A percentile compares a stretch with the other conserved stretches of the same genome.
Conservation (phyloP, 2,888 invertebrate genomes). For the Leuctra nigra region DNA sequence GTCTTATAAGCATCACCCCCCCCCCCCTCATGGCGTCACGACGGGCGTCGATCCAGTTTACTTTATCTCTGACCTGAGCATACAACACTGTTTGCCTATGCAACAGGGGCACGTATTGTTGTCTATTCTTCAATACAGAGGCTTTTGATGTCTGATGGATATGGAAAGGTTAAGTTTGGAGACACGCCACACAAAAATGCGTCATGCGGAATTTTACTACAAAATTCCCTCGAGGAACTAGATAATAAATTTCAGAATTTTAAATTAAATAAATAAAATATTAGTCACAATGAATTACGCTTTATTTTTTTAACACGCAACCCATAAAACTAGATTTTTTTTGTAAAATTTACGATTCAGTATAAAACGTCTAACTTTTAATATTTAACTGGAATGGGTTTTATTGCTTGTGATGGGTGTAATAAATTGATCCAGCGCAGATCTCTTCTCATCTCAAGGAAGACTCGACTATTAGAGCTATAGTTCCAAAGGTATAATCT, state of each 20-base stretch:
- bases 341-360: too few relatives aligned
- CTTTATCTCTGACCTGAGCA: constrained; percentile 1
- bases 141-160: not conserved
- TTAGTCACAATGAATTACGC: too few relatives aligned
- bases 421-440: constrained; percentile 9
- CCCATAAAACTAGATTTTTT: too few relatives aligned
- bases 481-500: constrained; percentile 12
- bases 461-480: constrained; percentile 4
- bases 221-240: too few relatives aligned
- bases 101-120: constrained; percentile 6
- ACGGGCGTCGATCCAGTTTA: not conserved
- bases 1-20: constrained; percentile 6
- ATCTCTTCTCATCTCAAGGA: not conserved
- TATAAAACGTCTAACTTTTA: too few relatives aligned
- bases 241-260: too few relatives aligned
- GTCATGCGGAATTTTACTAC: too few relatives aligned
- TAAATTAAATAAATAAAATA: too few relatives aligned
- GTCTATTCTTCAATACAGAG: not conserved
- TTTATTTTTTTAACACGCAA: too few relatives aligned
- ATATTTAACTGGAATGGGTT: too few relatives aligned
- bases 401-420: not conserved
- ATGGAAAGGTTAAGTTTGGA: too few relatives aligned
- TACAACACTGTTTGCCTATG: constrained; percentile 10
- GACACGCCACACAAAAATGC: too few relatives aligned
- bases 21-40: not conserved